phyloP scores from a whole-genome alignment of 2,888 invertebrate species.

The Epirrhoe tristata region DNA sequence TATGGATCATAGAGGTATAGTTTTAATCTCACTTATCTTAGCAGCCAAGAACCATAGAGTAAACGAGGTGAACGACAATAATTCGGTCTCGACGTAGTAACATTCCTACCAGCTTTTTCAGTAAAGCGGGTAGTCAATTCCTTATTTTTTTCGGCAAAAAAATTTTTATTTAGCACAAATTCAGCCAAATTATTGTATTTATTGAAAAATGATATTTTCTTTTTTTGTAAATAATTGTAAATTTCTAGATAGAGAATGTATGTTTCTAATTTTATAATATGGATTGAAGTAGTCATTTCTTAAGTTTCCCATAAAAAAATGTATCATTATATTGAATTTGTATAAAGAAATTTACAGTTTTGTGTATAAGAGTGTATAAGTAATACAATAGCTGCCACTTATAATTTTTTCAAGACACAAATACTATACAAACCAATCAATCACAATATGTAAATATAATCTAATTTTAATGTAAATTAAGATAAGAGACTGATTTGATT shows the following conservation, averaged over 20 bases:
- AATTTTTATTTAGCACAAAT: conserved; percentile 46
- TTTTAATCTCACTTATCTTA: neutral
- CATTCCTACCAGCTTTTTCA: conserved; percentile 40
- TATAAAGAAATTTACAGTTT: conserved; percentile 12
- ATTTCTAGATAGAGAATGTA: conserved; percentile 80
- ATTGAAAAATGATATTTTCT: conserved; percentile 64
- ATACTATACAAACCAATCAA: conserved; percentile 39
- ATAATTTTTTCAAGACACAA: conserved; percentile 38
- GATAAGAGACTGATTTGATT: conserved; percentile 83
- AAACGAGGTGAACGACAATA: conserved; percentile 70
- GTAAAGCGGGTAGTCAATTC: conserved; percentile 28
- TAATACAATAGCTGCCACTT: neutral
- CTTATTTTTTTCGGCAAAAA: conserved; percentile 44
- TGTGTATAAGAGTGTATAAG: neutral
- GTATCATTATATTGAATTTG: conserved; percentile 28
- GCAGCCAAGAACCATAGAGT: conserved; percentile 4
- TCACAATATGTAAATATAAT: conserved; percentile 67
- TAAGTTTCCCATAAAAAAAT: conserved; percentile 38
- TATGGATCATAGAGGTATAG: too few relatives aligned
- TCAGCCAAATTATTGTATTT: conserved; percentile 81
- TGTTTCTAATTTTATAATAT: conserved; percentile 55
- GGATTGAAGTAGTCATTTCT: conserved; percentile 45
- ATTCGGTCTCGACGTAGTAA: conserved; percentile 48
- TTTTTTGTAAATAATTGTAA: conserved; percentile 78
- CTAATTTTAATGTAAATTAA: conserved; percentile 73